Conservation (phyloP, 1,140 invertebrate species). For the Samia ricini region DNA sequence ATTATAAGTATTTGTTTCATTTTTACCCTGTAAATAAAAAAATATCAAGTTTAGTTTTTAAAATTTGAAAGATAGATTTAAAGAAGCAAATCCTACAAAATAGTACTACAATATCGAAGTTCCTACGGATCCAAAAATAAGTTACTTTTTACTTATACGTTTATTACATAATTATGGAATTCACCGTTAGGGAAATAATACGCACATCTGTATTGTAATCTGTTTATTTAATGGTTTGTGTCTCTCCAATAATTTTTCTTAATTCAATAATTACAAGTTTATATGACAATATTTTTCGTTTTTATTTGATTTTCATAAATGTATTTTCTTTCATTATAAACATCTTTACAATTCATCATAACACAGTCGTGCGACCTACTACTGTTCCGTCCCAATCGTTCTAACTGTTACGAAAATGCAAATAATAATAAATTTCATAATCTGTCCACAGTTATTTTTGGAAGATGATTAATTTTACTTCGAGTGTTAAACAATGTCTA, state of each 20-base stretch:
- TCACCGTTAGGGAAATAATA: conserved; percentile 39
- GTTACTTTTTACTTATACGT: too few species aligned
- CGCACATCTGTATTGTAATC: conserved; percentile 64
- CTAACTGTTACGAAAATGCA: conserved; percentile 76
- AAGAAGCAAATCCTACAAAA: not conserved
- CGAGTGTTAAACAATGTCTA: conserved; percentile 64
- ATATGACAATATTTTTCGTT: conserved; percentile 76
- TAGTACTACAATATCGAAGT: not conserved
- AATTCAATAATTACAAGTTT: conserved; percentile 77
- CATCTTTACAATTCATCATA: conserved; percentile 74
- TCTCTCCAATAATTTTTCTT: conserved; percentile 75
- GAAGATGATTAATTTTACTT: conserved; percentile 72
- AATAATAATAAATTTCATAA: conserved; percentile 74
- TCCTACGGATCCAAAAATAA: too few species aligned
- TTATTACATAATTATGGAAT: not conserved
- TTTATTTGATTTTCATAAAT: conserved; percentile 76
- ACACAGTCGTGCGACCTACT: conserved; percentile 75
- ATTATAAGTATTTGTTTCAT: conserved; percentile 27
- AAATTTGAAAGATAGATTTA: too few species aligned
- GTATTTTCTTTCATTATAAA: conserved; percentile 76
- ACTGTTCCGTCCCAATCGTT: conserved; percentile 74
- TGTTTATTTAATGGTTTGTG: conserved; percentile 76
- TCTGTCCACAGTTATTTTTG: conserved; percentile 72
- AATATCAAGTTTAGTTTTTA: too few species aligned
- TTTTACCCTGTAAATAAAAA: conserved; percentile 2